Evolutionary conservation across 2,113 vertebrate genomes (phyloP).

Genomic region (Lucifuga dentata): DNA sequence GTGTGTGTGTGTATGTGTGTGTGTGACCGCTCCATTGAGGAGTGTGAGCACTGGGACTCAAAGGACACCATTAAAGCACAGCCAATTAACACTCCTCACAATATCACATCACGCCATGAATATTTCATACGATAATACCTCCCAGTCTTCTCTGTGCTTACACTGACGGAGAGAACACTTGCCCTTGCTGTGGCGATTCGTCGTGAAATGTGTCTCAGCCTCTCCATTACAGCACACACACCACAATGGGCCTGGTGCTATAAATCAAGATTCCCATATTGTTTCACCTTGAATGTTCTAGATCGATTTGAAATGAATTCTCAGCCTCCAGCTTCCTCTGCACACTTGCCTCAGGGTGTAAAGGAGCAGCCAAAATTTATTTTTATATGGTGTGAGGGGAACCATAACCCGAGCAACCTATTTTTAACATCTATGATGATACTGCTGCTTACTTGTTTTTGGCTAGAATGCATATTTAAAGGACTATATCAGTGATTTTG

Average conservation of each 20-base stretch:
- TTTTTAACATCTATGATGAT: too few relatives aligned
- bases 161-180: constrained; percentile 20
- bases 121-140: constrained; percentile 52
- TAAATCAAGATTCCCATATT: constrained; percentile 62
- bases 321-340: background rate
- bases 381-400: constrained; percentile 25
- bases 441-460: too few relatives aligned
- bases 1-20: constrained; percentile 20
- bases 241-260: background rate
- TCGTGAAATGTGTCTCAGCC: constrained; percentile 30
- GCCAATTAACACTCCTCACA: constrained; percentile 50
- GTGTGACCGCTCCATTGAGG: constrained; percentile 2
- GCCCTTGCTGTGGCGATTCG: constrained; percentile 34
- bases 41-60: too few relatives aligned
- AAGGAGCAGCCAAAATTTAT: constrained; percentile 23
- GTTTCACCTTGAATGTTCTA: constrained; percentile 65
- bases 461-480: too few relatives aligned
- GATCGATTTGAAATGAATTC: constrained; percentile 57
- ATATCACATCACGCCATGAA: constrained; percentile 44
- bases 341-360: constrained; percentile 22
- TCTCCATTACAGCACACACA: constrained; percentile 37
- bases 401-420: constrained; percentile 22
- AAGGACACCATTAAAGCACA: constrained; percentile 26
- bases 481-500: too few relatives aligned
- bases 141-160: constrained; percentile 15